Evolutionary conservation across 2,797 vertebrate species (phyloP).

Genomic region (Ambastaia sidthimunki): DNA sequence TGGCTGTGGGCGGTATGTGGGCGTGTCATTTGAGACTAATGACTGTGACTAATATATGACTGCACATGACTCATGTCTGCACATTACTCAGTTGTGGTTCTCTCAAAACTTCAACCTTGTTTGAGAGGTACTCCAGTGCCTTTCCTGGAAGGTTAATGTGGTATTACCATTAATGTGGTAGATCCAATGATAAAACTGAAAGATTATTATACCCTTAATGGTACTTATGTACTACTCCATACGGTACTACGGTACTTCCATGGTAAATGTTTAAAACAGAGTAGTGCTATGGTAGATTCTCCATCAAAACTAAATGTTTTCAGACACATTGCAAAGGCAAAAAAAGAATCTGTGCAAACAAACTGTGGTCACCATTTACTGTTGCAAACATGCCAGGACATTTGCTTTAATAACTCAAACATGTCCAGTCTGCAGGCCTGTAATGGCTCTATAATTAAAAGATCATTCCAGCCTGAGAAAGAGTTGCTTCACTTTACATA

Average conservation of each 20-base stretch:
- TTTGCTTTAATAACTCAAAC: slow-evolving; percentile 67
- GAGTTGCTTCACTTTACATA: slow-evolving; percentile 62
- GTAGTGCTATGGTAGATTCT: no score
- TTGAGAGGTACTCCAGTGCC: no score
- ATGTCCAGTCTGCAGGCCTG: slow-evolving; percentile 46
- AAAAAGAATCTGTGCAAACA: no score
- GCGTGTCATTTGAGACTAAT: neutral
- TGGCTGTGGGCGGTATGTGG: neutral
- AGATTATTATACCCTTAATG: no score
- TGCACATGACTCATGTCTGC: neutral
- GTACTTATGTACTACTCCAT: no score
- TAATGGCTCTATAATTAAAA: slow-evolving; percentile 75
- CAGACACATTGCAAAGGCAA: no score
- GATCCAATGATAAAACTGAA: no score
- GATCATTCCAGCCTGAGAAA: slow-evolving; percentile 59
- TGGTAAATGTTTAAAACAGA: no score
- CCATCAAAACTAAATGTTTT: no score
- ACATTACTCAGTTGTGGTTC: neutral
- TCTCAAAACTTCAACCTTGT: neutral
- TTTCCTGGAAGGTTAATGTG: no score
- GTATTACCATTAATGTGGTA: no score
- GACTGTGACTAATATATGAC: neutral
- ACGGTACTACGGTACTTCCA: no score
- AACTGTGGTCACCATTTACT: neutral
- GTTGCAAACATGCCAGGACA: slow-evolving; percentile 56